Evolutionary conservation across 2,888 invertebrate species (phyloP).

Genomic region (Eurois occulta): DNA sequence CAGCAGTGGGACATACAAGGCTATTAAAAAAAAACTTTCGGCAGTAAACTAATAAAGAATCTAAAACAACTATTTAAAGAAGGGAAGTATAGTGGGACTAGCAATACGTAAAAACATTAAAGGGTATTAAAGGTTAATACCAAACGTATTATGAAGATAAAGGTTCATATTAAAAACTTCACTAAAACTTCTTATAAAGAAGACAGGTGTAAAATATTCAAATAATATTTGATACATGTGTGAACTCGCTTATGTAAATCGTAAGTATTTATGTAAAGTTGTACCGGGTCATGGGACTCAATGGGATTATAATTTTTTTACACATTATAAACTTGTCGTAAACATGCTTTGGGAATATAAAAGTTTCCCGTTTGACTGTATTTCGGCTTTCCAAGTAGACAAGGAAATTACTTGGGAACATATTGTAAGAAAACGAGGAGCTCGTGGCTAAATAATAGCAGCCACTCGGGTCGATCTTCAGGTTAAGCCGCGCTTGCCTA

Average conservation of each 20-base stretch:
- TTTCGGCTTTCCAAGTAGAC: not conserved
- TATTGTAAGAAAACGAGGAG: not conserved
- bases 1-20: too few species aligned
- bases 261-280: constrained; percentile 53
- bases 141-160: constrained; percentile 23
- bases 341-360: constrained; percentile 1
- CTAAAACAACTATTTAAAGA: not conserved
- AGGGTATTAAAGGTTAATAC: too few species aligned
- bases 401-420: constrained; percentile 11
- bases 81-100: not conserved
- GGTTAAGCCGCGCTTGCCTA: too few species aligned
- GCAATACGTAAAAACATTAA: not conserved
- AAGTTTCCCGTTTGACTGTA: constrained; percentile 4
- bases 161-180: constrained; percentile 25
- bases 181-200: constrained; percentile 9
- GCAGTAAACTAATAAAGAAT: not conserved
- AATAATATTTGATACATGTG: constrained; percentile 58
- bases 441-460: too few species aligned
- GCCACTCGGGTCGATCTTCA: too few species aligned
- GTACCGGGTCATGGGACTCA: constrained; percentile 15
- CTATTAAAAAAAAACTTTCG: too few species aligned
- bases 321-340: constrained; percentile 45
- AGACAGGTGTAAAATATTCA: constrained; percentile 47
- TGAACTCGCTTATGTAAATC: constrained; percentile 55
- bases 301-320: constrained; percentile 48